These are phyloP conservation scores for Acinonyx jubatus DNA, from an alignment of 2,113 vertebrate genomes.

Conservation along the genomic window DNA sequence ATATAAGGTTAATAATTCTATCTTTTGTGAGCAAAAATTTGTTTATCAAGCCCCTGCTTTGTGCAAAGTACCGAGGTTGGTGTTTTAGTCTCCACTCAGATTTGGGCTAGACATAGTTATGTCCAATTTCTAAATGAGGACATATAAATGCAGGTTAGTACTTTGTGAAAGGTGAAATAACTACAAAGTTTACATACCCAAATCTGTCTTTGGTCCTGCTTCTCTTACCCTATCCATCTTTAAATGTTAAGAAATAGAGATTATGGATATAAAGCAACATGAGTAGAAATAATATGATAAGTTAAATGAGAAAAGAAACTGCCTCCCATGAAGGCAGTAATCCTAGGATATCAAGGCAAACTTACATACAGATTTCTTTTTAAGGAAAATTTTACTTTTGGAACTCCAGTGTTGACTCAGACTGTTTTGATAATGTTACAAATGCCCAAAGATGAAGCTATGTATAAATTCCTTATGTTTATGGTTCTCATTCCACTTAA, in stretches of 20 bases:
- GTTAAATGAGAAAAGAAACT: neutral
- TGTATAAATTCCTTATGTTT: neutral
- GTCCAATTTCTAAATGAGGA: neutral
- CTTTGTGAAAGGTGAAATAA: neutral
- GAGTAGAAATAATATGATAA: neutral
- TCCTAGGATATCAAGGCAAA: neutral
- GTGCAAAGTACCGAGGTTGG: neutral
- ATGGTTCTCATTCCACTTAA: neutral
- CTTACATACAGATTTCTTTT: neutral
- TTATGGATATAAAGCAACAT: neutral
- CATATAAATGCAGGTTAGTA: neutral
- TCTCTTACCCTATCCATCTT: neutral
- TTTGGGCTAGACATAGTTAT: neutral
- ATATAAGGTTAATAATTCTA: neutral
- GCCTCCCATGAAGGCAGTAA: neutral
- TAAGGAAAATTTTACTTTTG: neutral
- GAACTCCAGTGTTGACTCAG: neutral
- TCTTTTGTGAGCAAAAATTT: neutral
- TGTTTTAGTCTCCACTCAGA: neutral
- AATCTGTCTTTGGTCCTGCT: neutral
- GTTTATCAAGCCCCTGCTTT: neutral
- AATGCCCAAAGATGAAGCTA: neutral
- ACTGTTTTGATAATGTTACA: neutral
- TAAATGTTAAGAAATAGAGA: neutral
- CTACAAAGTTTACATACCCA: neutral